phyloP scores from a whole-genome alignment of 2,113 vertebrate genomes.

The Nothobranchius furzeri region DNA sequence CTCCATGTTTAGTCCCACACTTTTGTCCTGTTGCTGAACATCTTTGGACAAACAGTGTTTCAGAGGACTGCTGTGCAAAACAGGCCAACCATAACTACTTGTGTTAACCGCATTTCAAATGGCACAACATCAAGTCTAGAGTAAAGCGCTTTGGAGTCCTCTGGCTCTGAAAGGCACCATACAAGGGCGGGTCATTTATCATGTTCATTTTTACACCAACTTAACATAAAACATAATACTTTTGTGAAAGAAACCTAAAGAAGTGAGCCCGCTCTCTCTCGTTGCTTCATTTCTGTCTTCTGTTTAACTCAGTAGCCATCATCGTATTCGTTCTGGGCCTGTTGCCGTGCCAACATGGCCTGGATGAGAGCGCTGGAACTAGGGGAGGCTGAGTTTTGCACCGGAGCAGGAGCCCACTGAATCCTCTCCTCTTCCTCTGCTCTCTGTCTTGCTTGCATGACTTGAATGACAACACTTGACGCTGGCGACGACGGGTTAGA shows the following conservation, averaged over 20 bases:
- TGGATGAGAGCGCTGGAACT: slow-evolving; percentile 75
- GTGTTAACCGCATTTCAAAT: slow-evolving; percentile 20
- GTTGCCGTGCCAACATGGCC: slow-evolving; percentile 74
- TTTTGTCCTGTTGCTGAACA: neutral
- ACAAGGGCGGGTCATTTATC: too few relatives aligned
- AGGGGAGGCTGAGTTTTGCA: slow-evolving; percentile 26
- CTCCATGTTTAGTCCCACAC: neutral
- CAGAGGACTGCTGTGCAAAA: neutral
- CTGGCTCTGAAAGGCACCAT: too few relatives aligned
- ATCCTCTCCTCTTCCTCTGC: slow-evolving; percentile 51
- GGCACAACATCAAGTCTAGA: slow-evolving; percentile 11
- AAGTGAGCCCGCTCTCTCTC: slow-evolving; percentile 54
- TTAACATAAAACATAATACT: neutral
- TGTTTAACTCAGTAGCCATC: slow-evolving; percentile 65
- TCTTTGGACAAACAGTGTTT: slow-evolving; percentile 4
- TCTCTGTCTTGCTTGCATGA: slow-evolving; percentile 63
- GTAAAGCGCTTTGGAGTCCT: too few relatives aligned
- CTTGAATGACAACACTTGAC: slow-evolving; percentile 60
- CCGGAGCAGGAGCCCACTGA: slow-evolving; percentile 13
- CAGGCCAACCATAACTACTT: slow-evolving; percentile 1
- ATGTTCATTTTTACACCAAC: neutral
- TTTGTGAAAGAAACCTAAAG: slow-evolving; percentile 8
- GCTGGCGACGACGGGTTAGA: slow-evolving; percentile 11
- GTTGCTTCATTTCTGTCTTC: neutral
- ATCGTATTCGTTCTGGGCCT: slow-evolving; percentile 74